Percentiles rank a stretch among this genome's conserved stretches.
phyloP scores from a whole-genome alignment of 1,140 invertebrate genomes.

The Drosophila cardini region DNA sequence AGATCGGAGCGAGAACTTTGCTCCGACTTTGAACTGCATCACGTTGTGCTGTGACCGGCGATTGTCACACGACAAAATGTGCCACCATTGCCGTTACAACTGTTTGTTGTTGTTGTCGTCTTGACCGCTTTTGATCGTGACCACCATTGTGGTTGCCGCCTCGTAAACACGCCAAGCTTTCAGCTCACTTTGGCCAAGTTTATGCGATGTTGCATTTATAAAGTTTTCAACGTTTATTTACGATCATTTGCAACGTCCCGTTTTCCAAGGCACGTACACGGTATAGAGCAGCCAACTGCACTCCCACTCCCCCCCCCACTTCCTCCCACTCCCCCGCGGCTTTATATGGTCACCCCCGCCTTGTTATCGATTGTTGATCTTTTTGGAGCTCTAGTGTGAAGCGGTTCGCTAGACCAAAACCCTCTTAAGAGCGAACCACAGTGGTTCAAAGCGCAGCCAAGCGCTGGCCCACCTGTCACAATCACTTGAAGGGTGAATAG shows the following conservation, averaged over 20 bases:
- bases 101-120: constrained; percentile 35
- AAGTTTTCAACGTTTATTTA: constrained; percentile 82
- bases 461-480: constrained; percentile 18
- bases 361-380: constrained; percentile 43
- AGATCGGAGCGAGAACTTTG: constrained; percentile 21
- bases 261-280: constrained; percentile 43
- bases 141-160: constrained; percentile 81
- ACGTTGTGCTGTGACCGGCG: constrained; percentile 53
- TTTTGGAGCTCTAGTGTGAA: constrained; percentile 6
- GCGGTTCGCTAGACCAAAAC: constrained; percentile 4
- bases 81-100: constrained; percentile 47
- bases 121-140: constrained; percentile 82
- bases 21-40: constrained; percentile 2
- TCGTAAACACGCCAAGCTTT: constrained; percentile 72
- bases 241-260: constrained; percentile 58
- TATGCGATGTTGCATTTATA: constrained; percentile 76
- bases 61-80: constrained; percentile 75
- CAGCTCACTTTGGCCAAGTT: constrained; percentile 61
- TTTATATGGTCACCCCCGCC: constrained; percentile 26
- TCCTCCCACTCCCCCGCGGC: background rate
- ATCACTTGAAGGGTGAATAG: background rate
- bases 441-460: constrained; percentile 32
- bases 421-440: constrained; percentile 9
- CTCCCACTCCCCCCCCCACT: background rate
- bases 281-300: constrained; percentile 17